These are phyloP conservation scores for Pentalonia nigronervosa DNA, from an alignment of 1,140 invertebrate species.

Conservation along the genomic window DNA sequence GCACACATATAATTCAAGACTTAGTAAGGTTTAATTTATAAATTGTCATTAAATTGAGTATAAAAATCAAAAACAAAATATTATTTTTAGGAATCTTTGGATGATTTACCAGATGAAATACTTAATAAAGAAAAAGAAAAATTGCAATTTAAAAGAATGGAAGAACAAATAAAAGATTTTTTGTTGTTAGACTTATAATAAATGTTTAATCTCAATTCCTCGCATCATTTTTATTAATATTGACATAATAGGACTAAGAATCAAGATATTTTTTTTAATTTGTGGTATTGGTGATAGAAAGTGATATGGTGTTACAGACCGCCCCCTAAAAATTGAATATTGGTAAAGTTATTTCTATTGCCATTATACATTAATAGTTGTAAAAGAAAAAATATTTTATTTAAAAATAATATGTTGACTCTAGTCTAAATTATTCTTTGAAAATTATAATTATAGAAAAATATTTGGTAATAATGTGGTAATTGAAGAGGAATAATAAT, in stretches of 20 bases:
- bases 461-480: not conserved
- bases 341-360: no score
- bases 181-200: constrained; percentile 43
- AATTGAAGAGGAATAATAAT: not conserved
- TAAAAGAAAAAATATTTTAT: not conserved
- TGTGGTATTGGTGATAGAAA: no score
- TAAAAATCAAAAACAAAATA: not conserved
- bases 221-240: not conserved
- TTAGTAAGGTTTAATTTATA: constrained; percentile 49
- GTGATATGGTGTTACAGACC: no score
- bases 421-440: not conserved
- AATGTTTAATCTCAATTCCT: not conserved
- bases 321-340: no score
- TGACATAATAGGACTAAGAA: not conserved
- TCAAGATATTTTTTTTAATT: no score
- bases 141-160: constrained; percentile 44
- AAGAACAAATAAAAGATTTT: constrained; percentile 59
- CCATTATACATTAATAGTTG: no score
- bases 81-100: constrained; percentile 52
- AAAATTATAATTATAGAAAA: no score
- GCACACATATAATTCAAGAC: constrained; percentile 58
- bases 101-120: constrained; percentile 46
- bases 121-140: constrained; percentile 39
- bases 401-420: not conserved
- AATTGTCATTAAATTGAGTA: not conserved